Evolutionary conservation across 2,888 invertebrate genomes (phyloP), one percentile per base, ranked within the genome.

Genomic region (Augiades crinisus): DNA sequence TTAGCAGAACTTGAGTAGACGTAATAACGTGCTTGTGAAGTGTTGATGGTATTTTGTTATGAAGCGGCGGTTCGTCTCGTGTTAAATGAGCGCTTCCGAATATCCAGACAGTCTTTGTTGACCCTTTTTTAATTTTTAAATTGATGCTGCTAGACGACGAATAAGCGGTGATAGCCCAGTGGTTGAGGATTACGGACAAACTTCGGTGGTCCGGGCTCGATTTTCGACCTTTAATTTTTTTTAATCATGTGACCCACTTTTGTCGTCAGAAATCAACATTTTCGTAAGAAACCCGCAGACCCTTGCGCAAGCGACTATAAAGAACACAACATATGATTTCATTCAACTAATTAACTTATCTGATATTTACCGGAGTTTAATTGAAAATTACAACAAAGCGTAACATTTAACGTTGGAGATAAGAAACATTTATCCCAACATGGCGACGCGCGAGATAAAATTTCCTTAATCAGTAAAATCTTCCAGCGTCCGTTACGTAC

Each of bases 301-400:
- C 6, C 3, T 10, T 10, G 5, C 8, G 4, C n/a, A 3, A 21
- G 22, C 16, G 8, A 13, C 14, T n/a, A 22, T 33, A 38, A 47
- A 47, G 19, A 14, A 5, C 1, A 47, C n/a, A 21, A 22, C 31
- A 1, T 21, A 47, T 33, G 27, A 10, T 31, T 31, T 38, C 14
- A 13, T 36, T 47, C 14, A 5, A 4, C 22, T 33, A 14, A 49
- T 33, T 41, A 41, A 10, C 17, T 34, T 40, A 49, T 49, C 33
- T 38, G 47, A 31, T 40, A 5, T 5, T 31, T 10, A 24, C 22
- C 19, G 38, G 38, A 4, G n/a, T 8, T 17, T 41, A 49, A 49
- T 41, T 49, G 33, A 49, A 49, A 33, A 41, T 33, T 34, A 41
- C 49, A 41, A 34, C 40, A 49, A 49, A 49, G 22, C 40, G 33